These are phyloP conservation scores for Petrocephalus sullivani DNA, from an alignment of 2,797 vertebrate species.

Conservation along the genomic window DNA sequence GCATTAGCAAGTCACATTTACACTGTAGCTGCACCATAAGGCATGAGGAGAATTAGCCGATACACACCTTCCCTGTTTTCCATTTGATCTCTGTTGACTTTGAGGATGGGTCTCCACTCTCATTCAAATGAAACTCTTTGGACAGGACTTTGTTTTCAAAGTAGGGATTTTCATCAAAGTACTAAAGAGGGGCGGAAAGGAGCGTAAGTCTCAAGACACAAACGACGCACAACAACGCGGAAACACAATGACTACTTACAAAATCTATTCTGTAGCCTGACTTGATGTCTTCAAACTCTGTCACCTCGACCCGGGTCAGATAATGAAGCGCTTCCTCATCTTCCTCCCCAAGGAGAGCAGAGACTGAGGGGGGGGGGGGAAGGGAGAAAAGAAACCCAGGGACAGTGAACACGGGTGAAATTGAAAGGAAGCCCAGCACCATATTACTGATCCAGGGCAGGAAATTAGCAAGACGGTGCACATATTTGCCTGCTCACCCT, in stretches of 20 bases:
- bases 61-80: constrained; percentile 92
- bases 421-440: background rate
- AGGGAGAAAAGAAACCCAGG: background rate
- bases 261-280: constrained; percentile 99
- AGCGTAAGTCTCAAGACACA: background rate
- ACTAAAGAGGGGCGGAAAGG: constrained; percentile 55
- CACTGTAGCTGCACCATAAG: background rate
- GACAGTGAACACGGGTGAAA: background rate
- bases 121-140: constrained; percentile 99
- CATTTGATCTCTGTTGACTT: constrained; percentile 99
- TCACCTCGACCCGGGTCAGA: constrained; percentile 97
- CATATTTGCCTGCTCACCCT: constrained; percentile 66
- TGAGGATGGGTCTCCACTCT: constrained; percentile 96
- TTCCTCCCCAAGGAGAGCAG: constrained; percentile 94
- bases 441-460: background rate
- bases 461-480: background rate
- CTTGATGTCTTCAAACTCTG: constrained; percentile 99
- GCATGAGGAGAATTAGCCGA: background rate
- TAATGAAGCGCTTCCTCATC: constrained; percentile 98
- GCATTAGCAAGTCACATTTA: background rate
- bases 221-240: background rate
- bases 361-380: constrained; percentile 63
- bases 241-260: constrained; percentile 66
- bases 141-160: constrained; percentile 99
- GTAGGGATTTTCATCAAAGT: constrained; percentile 99